Conservation (phyloP, 2,113 vertebrate species). For the Erythrolamprus reginae region DNA sequence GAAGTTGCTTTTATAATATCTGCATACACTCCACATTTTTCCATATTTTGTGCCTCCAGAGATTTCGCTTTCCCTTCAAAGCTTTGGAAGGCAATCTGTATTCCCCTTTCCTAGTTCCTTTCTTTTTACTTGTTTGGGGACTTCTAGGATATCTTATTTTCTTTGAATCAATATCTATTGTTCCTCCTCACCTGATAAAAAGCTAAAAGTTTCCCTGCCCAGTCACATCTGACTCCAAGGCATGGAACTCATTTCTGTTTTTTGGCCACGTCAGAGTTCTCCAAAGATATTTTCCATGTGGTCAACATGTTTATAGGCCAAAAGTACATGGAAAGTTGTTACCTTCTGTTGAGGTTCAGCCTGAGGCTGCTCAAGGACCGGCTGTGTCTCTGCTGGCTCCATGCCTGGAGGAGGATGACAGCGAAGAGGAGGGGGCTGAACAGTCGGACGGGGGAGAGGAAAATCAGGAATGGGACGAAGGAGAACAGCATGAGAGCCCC, state of each 20-base stretch:
- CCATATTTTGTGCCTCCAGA: neutral
- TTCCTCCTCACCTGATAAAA: neutral
- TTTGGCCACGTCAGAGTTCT: neutral
- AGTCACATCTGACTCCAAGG: neutral
- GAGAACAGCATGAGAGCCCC: too few relatives aligned
- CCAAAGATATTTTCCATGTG: neutral
- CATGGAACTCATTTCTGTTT: neutral
- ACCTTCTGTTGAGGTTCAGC: too few relatives aligned
- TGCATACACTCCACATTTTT: neutral
- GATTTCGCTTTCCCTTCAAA: neutral
- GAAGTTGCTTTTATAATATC: neutral
- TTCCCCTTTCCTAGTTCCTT: neutral
- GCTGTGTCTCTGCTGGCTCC: too few relatives aligned
- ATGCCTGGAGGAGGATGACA: too few relatives aligned
- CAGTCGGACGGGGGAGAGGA: too few relatives aligned
- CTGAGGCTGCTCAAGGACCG: too few relatives aligned
- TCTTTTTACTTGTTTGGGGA: neutral
- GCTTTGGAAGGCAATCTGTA: neutral
- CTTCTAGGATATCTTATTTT: neutral
- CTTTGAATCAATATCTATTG: neutral
- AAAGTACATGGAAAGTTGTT: neutral
- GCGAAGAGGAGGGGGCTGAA: too few relatives aligned
- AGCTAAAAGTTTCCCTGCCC: neutral
- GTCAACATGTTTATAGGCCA: neutral
- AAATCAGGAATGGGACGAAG: too few relatives aligned